Evolutionary conservation across 2,888 invertebrate genomes (phyloP).

Genomic region (Diaphora mendica): DNA sequence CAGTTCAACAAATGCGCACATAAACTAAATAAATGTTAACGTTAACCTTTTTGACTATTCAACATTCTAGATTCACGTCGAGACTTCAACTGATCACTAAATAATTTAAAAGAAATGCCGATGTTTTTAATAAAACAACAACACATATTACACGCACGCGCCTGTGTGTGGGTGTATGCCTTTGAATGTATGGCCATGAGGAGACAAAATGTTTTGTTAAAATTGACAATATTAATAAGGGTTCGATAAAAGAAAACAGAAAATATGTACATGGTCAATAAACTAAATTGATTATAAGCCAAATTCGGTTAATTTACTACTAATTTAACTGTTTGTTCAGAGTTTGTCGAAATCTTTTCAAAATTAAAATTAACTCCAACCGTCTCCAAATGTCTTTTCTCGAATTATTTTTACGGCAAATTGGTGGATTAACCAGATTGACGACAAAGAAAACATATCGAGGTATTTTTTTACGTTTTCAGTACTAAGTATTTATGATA

Average conservation of each 20-base stretch:
- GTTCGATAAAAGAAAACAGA: background rate
- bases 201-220: too few species aligned
- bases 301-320: background rate
- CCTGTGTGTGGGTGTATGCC: too few species aligned
- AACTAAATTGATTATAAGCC: background rate
- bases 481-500: too few species aligned
- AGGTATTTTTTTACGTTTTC: background rate
- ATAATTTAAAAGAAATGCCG: too few species aligned
- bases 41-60: background rate
- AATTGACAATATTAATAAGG: background rate
- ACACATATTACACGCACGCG: background rate
- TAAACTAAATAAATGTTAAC: background rate
- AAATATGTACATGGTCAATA: background rate
- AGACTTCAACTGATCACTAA: too few species aligned
- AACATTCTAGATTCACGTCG: background rate
- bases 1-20: background rate
- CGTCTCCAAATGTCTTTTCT: background rate
- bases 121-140: background rate
- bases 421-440: conserved; percentile 9
- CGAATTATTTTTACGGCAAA: conserved; percentile 2
- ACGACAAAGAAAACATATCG: background rate
- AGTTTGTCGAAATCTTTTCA: conserved; percentile 1
- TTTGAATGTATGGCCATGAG: too few species aligned
- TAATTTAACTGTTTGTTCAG: conserved; percentile 7
- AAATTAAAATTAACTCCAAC: conserved; percentile 6